A percentile compares a stretch with the other conserved stretches of the same genome.
Conservation (phyloP, 2,113 vertebrate species). For the Mus pahari region DNA sequence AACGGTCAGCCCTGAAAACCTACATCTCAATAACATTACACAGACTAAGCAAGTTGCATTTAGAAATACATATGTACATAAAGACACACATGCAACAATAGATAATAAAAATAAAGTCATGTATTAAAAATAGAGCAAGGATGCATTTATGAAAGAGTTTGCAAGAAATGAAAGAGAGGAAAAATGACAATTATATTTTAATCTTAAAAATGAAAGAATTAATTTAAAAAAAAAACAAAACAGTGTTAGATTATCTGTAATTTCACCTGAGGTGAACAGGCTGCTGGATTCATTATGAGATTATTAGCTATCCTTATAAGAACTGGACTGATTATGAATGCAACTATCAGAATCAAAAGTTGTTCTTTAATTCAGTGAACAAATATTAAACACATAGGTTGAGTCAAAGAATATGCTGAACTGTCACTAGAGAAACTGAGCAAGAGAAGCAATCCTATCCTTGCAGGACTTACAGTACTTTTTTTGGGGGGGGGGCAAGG, state of each 20-base stretch:
- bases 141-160: background rate
- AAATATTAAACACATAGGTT: background rate
- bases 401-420: background rate
- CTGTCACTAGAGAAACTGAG: background rate
- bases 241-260: background rate
- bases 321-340: constrained; percentile 24
- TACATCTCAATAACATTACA: background rate
- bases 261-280: constrained; percentile 40
- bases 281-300: background rate
- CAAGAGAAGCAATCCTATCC: background rate
- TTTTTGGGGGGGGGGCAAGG: background rate
- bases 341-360: background rate
- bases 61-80: background rate
- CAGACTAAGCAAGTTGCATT: background rate
- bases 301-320: background rate
- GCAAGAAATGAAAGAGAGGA: background rate
- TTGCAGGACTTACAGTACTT: background rate
- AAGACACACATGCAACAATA: no score
- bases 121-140: background rate
- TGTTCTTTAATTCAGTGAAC: background rate
- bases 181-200: background rate
- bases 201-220: background rate
- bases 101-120: background rate
- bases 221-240: constrained; percentile 14
- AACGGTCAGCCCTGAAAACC: background rate